A percentile compares a stretch with the other conserved stretches of the same genome.
These are phyloP conservation scores for Pandemis heparana DNA, from an alignment of 2,888 invertebrate genomes.

Conservation along the genomic window DNA sequence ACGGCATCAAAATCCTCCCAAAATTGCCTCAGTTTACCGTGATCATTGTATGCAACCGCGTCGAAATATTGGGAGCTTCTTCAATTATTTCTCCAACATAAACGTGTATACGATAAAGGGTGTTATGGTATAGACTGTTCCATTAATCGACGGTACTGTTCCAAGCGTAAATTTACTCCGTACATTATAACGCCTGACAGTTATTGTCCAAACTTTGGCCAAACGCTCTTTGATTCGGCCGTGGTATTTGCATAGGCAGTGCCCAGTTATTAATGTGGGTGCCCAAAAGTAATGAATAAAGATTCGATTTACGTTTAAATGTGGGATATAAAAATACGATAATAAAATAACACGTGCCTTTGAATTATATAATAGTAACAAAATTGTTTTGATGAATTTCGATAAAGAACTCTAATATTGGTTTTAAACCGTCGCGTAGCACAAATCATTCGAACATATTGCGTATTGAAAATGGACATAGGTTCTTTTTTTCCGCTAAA, in stretches of 20 bases:
- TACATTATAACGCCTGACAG: slow-evolving; percentile 58
- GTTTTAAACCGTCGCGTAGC: too few relatives aligned
- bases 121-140: not conserved
- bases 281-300: slow-evolving; percentile 19
- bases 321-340: not conserved
- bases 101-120: not conserved
- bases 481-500: too few relatives aligned
- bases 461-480: too few relatives aligned
- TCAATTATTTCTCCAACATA: too few relatives aligned
- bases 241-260: slow-evolving; percentile 16
- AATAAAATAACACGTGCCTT: not conserved
- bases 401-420: too few relatives aligned
- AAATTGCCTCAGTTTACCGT: too few relatives aligned
- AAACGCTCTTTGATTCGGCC: slow-evolving; percentile 51
- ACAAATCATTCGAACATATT: too few relatives aligned
- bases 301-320: not conserved
- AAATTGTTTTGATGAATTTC: too few relatives aligned
- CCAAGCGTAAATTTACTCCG: slow-evolving; percentile 28
- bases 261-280: slow-evolving; percentile 16
- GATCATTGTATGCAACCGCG: too few relatives aligned
- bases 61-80: too few relatives aligned
- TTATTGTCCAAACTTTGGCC: slow-evolving; percentile 61
- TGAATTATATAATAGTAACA: not conserved
- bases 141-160: slow-evolving; percentile 24
- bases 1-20: too few relatives aligned